phyloP scores from a whole-genome alignment of 1,140 invertebrate species.

The Galleria mellonella region DNA sequence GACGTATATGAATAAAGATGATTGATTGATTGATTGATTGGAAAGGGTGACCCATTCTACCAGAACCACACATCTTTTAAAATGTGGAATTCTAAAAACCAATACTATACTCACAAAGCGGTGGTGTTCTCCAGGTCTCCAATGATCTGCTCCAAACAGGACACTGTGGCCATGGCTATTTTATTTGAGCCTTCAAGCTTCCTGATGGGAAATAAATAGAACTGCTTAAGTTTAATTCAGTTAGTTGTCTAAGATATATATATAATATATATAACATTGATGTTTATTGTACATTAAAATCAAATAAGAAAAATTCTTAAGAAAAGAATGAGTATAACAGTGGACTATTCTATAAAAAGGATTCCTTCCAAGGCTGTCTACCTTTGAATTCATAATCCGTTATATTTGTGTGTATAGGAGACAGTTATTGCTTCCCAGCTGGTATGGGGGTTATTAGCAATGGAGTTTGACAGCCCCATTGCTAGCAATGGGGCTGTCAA shows the following conservation, averaged over 20 bases:
- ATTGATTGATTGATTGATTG: too few species aligned
- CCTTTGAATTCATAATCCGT: too few species aligned
- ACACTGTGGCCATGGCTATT: constrained; percentile 41
- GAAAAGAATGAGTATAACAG: background rate
- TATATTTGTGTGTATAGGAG: too few species aligned
- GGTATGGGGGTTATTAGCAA: too few species aligned
- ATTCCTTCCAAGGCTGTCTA: background rate
- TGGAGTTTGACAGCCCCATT: too few species aligned
- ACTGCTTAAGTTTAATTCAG: background rate
- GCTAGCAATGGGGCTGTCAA: too few species aligned
- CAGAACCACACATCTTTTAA: too few species aligned
- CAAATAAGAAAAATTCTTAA: background rate
- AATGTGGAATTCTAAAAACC: too few species aligned
- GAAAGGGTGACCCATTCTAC: too few species aligned
- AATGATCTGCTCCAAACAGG: constrained; percentile 48
- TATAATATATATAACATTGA: background rate
- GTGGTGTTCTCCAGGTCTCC: constrained; percentile 42
- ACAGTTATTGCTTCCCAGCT: too few species aligned
- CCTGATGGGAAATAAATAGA: constrained; percentile 23
- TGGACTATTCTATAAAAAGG: too few species aligned
- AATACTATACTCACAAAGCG: constrained; percentile 35
- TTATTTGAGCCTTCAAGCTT: constrained; percentile 46
- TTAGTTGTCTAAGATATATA: background rate
- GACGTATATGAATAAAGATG: too few species aligned
- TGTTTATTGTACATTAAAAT: background rate